Evolutionary conservation across 2,888 invertebrate genomes (phyloP).

Genomic region (Heteromurus nitidus): DNA sequence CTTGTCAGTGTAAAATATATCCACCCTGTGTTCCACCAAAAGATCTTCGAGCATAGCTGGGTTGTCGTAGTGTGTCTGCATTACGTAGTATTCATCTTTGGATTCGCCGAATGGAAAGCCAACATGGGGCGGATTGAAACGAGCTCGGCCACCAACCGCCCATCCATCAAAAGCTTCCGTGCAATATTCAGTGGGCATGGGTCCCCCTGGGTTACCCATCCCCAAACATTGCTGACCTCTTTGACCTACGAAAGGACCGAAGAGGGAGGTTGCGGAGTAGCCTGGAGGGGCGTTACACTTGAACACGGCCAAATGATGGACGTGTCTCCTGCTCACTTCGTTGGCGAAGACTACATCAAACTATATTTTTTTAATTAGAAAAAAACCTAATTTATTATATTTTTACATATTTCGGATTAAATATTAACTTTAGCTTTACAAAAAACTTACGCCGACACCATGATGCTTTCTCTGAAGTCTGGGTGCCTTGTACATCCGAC

Average conservation of each 20-base stretch:
- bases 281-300: constrained; percentile 32
- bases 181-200: constrained; percentile 54
- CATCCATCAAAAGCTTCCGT: constrained; percentile 13
- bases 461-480: constrained; percentile 23
- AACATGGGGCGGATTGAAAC: constrained; percentile 39
- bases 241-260: constrained; percentile 11
- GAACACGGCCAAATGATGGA: constrained; percentile 23
- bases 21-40: background rate
- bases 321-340: background rate
- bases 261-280: background rate
- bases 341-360: too few species aligned
- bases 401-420: too few species aligned
- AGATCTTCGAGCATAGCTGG: background rate
- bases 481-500: constrained; percentile 37
- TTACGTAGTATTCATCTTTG: constrained; percentile 39
- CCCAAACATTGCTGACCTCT: constrained; percentile 28
- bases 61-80: constrained; percentile 47
- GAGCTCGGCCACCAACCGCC: constrained; percentile 29
- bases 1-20: constrained; percentile 49
- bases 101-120: constrained; percentile 42
- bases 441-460: constrained; percentile 39
- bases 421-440: background rate
- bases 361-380: too few species aligned
- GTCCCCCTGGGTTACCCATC: background rate
- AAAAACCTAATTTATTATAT: too few species aligned